These are phyloP conservation scores for Nymphalis urticae DNA, from an alignment of 2,888 invertebrate genomes.

Conservation along the genomic window DNA sequence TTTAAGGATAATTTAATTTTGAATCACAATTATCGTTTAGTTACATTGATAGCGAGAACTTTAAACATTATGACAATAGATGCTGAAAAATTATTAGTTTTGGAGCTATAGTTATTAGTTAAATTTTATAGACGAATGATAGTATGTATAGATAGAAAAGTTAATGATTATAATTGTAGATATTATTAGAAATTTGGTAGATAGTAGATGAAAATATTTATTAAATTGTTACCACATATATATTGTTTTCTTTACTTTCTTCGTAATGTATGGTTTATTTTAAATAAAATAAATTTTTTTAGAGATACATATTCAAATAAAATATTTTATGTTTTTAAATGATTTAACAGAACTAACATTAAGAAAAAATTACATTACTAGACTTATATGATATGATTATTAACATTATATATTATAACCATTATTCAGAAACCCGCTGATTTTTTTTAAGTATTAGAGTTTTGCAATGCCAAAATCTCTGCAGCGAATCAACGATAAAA, in stretches of 20 bases:
- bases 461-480: too few species aligned
- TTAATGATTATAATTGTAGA: conserved; percentile 26
- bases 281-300: too few species aligned
- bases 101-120: conserved; percentile 16
- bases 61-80: conserved; percentile 12
- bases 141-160: conserved; percentile 25
- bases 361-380: too few species aligned
- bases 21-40: conserved; percentile 5
- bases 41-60: background rate
- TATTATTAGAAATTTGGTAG: conserved; percentile 32
- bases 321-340: too few species aligned
- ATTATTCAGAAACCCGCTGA: too few species aligned
- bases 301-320: too few species aligned
- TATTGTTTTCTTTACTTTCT: conserved; percentile 39
- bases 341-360: too few species aligned
- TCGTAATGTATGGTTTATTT: background rate
- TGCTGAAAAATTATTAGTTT: conserved; percentile 12
- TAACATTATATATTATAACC: too few species aligned
- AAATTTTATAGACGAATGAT: conserved; percentile 19
- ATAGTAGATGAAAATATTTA: conserved; percentile 34
- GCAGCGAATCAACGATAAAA: too few species aligned
- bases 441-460: too few species aligned
- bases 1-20: conserved; percentile 1
- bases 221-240: conserved; percentile 52
- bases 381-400: too few species aligned